Base-by-base conservation (phyloP, 2,797 vertebrate species). In the Oreochromis mossambicus region DNA sequence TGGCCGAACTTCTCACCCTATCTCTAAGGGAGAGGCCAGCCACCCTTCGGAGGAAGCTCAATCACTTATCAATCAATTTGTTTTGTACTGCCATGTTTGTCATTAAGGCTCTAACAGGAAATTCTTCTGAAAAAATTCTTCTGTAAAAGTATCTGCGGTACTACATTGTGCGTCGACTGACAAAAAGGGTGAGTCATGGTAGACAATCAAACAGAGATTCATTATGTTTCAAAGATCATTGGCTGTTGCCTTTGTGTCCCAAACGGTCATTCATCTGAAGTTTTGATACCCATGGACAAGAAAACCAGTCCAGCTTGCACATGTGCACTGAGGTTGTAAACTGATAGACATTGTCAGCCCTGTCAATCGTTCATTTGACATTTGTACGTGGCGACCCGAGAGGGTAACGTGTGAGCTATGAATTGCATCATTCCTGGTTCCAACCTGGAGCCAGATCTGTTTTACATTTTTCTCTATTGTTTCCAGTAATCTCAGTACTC, bases 91-190 rank as follows among this genome's bases (percentile, higher is more conserved):
- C 8, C 24, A 29, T 4, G 41, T 48, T 46, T 46, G 15, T 48
- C 38, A 73, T 26, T 2, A 46, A 26, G 24, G 8, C 14, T 73
- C 41, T 7, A 73, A 73, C 41, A 46, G 41, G 36, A 70, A 26
- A 70, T 17, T 70, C 5, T 15, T 70, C 66, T 26, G 8, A 13
- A 46, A 70, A 29, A 70, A 46, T 1, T 46, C 8, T 14, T 21
- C 36, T 41, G 12, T 41, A 41, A 24, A 0, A 70, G 14, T 70
- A 46, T 46, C 21, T 46, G 14, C 15, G 14, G 34, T 3, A 63
- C 58, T 12, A n/a, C 2, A 41, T 14, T 0, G n/a, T 66, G 38
- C 0, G 6, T 46, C 5, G 1, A 46, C 14, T 26, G 21, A 73
- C 13, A 70, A 14, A 41, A 46, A 29, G 1, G 5, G 0, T 48